Base-by-base conservation (phyloP, 2,888 invertebrate genomes). In the Lordiphosa fenestrarum region DNA sequence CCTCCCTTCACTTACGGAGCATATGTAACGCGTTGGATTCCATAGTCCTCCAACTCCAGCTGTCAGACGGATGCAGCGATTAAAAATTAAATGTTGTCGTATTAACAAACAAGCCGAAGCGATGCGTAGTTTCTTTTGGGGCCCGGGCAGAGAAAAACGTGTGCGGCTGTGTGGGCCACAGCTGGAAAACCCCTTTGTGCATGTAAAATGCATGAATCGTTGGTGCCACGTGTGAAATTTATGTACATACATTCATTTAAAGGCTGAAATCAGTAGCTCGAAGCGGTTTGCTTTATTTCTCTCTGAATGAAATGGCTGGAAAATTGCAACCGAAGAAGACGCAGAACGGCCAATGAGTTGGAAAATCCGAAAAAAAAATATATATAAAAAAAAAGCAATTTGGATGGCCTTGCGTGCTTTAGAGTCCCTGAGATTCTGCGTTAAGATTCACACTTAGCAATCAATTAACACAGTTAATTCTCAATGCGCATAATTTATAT, bases 41-140 rank as follows among this genome's bases (percentile, higher is more conserved):
- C 19, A 47, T 21, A 35, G 46, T 4, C 47, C 25, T 52, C 33
- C 64, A 15, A 30, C 57, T 54, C 51, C 61, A 58, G 63, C 65
- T 58, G 71, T 50, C 49, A 73, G 66, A 68, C 65, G 81, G 60
- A 71, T 69, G 73, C 71, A 74, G 65, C 75, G 80, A 84, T 81
- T 83, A 84, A 81, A 81, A 83, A 78, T 81, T 75, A 84, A 81
- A 83, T 73, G 81, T 67, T 82, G 78, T 82, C 84, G 70, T 77
- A 84, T 81, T 78, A 78, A 81, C 84, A 77, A 71, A 66, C 84
- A 73, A 69, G 69, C 66, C 61, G 58, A 50, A 37, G 44, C 51
- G 5, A 7, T 53, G 39, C 53, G 4, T 53, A 23, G 23, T 23
- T 40, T 36, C 35, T 42, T 33, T n/a, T n/a, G n/a, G 15, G n/a